Evolutionary conservation across 2,113 vertebrate genomes (phyloP), one percentile per base, ranked within the genome.

Genomic region (Todiramphus saurophagus): DNA sequence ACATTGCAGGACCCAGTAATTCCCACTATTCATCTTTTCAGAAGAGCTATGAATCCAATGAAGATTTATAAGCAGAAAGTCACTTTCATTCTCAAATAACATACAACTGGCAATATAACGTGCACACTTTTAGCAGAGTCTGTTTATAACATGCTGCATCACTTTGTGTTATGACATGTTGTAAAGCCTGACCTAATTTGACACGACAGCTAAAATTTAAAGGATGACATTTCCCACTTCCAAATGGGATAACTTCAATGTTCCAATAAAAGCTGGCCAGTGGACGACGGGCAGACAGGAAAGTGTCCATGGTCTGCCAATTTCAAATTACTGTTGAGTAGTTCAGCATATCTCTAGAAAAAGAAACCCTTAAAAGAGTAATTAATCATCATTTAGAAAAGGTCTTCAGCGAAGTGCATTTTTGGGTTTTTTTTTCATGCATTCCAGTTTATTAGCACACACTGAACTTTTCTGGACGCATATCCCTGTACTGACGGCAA

Each of bases 171-270:
- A 66, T 83, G 94, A 89, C 92, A 89, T 13, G 25, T 85, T 95
- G 91, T 87, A 93, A 96, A 93, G 62, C 84, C 85, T 94, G 96
- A 97, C 97, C 97, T 97, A 95, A 98, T 97, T 95, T 96, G 96
- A 97, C 53, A 55, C 6, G 72, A 96, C 95, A 97, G 95, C 89
- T 97, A 93, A 95, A 96, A 90, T 96, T 97, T 97, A 97, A 94
- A 97, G 92, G 83, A 97, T 24, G 48, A 89, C 94, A 91, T 89
- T 97, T 97, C 89, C 95, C 60, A 95, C 89, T 97, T 97, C 93
- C 96, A 97, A 96, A 96, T 62, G 90, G 91, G 63, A 75, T 83
- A 80, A 69, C 58, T 81, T 28, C 51, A 90, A 43, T 64, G 75
- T 92, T 90, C 85, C 95, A 97, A 56, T 63, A 92, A 89, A 96